These are phyloP conservation scores for Liodrosophila aerea DNA, from an alignment of 2,888 invertebrate genomes.

Conservation along the genomic window DNA sequence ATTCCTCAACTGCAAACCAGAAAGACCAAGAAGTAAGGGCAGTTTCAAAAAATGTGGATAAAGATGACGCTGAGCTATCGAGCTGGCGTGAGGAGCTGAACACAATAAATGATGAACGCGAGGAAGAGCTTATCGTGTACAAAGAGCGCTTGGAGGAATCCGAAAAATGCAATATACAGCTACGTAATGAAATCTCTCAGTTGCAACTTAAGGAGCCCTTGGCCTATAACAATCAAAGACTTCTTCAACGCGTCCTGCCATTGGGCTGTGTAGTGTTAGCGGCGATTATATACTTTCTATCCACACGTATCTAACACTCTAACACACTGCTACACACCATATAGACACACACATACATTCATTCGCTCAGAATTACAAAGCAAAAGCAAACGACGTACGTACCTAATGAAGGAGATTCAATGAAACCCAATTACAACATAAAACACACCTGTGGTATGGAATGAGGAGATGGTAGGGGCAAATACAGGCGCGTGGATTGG, in stretches of 20 bases:
- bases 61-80: constrained; percentile 1
- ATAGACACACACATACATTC: background rate
- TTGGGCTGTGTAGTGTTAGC: constrained; percentile 75
- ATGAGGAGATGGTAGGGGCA: constrained; percentile 1
- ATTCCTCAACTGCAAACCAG: background rate
- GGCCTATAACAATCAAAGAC: constrained; percentile 42
- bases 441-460: constrained; percentile 3
- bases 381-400: constrained; percentile 42
- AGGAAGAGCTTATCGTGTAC: constrained; percentile 81
- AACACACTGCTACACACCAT: background rate
- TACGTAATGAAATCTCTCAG: constrained; percentile 77
- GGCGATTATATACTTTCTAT: constrained; percentile 77
- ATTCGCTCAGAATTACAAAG: background rate
- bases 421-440: constrained; percentile 4
- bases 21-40: background rate
- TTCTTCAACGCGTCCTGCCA: constrained; percentile 67
- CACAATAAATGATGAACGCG: constrained; percentile 76
- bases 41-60: constrained; percentile 4
- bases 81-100: constrained; percentile 67
- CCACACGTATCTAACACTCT: constrained; percentile 41
- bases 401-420: constrained; percentile 48
- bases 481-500: background rate
- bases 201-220: constrained; percentile 61
- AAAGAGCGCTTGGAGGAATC: constrained; percentile 81
- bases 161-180: constrained; percentile 75